Percentiles rank a stretch among this genome's conserved stretches.
These are phyloP conservation scores for Sinhomidia bicolor DNA, from an alignment of 2,888 invertebrate genomes.

Conservation along the genomic window DNA sequence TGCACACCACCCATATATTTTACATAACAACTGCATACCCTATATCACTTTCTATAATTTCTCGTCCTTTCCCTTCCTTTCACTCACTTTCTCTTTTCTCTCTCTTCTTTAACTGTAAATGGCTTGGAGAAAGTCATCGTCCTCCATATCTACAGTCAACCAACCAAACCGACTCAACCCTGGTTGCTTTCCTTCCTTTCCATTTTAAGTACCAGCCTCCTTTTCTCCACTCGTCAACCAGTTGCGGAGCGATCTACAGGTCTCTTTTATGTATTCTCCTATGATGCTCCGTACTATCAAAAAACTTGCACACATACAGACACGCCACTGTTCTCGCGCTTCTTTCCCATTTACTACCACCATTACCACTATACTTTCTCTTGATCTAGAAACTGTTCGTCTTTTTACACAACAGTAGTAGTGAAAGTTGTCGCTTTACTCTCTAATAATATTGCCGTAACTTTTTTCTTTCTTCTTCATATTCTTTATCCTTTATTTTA, in stretches of 20 bases:
- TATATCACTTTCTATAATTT: too few relatives aligned
- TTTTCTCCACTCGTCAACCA: constrained; percentile 72
- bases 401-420: neutral
- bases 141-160: constrained; percentile 64
- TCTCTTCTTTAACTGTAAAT: constrained; percentile 52
- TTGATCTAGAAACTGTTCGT: neutral
- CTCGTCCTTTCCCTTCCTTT: too few relatives aligned
- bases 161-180: constrained; percentile 70
- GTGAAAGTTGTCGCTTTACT: constrained; percentile 32
- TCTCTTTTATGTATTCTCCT: constrained; percentile 65
- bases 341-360: neutral
- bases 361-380: constrained; percentile 11
- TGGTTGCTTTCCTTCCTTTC: constrained; percentile 67
- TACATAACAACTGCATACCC: too few relatives aligned
- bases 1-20: too few relatives aligned
- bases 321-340: neutral
- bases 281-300: constrained; percentile 9
- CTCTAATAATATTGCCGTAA: constrained; percentile 43
- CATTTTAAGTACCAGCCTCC: constrained; percentile 74
- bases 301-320: neutral
- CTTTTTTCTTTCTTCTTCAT: constrained; percentile 52
- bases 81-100: constrained; percentile 40
- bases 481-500: constrained; percentile 28
- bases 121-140: constrained; percentile 73
- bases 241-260: constrained; percentile 75